These are phyloP conservation scores for Aurelia aurita complex sp. Pacific DNA, from an alignment of 30 jellyfish, hydroid and myxozoan genomes.

Conservation along the genomic window DNA sequence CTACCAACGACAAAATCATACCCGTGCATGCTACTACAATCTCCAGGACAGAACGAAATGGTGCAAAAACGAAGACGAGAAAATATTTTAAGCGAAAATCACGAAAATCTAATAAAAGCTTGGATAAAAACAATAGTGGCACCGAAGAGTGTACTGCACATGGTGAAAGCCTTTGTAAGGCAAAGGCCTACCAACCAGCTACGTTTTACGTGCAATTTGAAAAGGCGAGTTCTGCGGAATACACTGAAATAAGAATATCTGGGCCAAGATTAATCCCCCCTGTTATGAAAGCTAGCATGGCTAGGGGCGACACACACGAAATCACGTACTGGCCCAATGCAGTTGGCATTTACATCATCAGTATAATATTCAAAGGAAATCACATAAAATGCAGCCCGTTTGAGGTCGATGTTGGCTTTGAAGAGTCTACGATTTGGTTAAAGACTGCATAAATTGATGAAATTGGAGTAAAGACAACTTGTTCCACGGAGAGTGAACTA, in stretches of 20 bases:
- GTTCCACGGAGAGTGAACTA: no score
- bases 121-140: not conserved
- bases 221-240: not conserved
- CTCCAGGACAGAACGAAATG: not conserved
- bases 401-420: not conserved
- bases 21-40: not conserved
- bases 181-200: not conserved
- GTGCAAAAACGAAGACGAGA: not conserved
- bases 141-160: slow-evolving; percentile 6
- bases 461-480: no score
- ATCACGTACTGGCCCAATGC: slow-evolving; percentile 25
- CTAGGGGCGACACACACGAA: not conserved
- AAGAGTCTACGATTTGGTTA: slow-evolving; percentile 12
- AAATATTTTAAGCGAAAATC: not conserved
- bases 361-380: slow-evolving; percentile 10
- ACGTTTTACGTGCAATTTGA: not conserved
- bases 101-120: not conserved
- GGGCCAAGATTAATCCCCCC: slow-evolving; percentile 57
- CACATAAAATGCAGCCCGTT: slow-evolving; percentile 26
- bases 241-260: slow-evolving; percentile 12
- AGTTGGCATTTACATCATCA: slow-evolving; percentile 21
- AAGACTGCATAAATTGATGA: no score
- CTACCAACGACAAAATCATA: not conserved
- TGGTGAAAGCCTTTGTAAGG: slow-evolving; percentile 32
- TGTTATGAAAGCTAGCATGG: not conserved